Percentiles rank a stretch among this genome's conserved stretches.
phyloP scores from a whole-genome alignment of 1,140 invertebrate genomes.

The Paraescarpia echinospica region DNA sequence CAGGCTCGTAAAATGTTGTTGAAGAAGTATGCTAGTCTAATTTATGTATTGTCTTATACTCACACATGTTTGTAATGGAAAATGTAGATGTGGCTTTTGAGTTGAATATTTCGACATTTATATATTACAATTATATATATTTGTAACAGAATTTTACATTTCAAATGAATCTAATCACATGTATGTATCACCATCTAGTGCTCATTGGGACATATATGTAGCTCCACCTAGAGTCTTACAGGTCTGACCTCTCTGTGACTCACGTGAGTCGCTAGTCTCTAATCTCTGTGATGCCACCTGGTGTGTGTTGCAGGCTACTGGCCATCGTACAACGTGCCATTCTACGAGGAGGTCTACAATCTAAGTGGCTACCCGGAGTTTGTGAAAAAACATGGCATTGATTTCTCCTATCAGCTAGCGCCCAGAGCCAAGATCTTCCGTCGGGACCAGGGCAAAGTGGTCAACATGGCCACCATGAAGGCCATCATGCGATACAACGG shows the following conservation, averaged over 20 bases:
- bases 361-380: conserved; percentile 51
- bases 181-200: no score
- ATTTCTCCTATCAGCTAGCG: conserved; percentile 51
- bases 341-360: conserved; percentile 56
- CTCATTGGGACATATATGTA: no score
- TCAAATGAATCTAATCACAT: no score
- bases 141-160: no score
- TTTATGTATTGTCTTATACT: no score
- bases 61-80: no score
- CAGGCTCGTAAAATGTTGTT: no score
- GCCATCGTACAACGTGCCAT: conserved; percentile 58
- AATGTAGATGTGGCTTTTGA: no score
- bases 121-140: no score
- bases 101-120: no score
- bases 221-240: not conserved
- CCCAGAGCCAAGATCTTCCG: conserved; percentile 56
- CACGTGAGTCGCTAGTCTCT: not conserved
- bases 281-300: not conserved
- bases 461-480: conserved; percentile 46
- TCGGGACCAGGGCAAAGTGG: conserved; percentile 49
- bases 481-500: conserved; percentile 56
- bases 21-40: no score
- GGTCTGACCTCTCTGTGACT: no score
- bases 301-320: conserved; percentile 48
- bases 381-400: conserved; percentile 41